Conservation (phyloP, 2,888 invertebrate genomes). For the Seladonia tumulorum region DNA sequence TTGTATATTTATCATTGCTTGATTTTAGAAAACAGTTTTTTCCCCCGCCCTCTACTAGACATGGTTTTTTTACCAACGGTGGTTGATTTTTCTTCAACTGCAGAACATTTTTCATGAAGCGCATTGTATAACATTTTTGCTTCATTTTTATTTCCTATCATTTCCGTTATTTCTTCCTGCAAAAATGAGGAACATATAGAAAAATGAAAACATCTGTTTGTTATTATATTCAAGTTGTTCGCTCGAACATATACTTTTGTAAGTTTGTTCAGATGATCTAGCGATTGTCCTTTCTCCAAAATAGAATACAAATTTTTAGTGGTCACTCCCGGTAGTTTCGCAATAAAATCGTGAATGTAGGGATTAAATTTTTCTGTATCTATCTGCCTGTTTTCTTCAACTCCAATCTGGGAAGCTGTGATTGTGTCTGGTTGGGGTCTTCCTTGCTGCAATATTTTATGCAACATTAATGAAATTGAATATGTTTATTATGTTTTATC, state of each 20-base stretch:
- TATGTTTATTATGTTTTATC: neutral
- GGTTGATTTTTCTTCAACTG: conserved; percentile 83
- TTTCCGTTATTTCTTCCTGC: conserved; percentile 89
- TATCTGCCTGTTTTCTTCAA: conserved; percentile 86
- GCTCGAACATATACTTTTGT: conserved; percentile 84
- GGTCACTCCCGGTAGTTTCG: conserved; percentile 94
- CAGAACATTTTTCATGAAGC: conserved; percentile 88
- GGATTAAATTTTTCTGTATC: conserved; percentile 89
- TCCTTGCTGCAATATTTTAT: conserved; percentile 87
- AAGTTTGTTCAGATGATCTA: conserved; percentile 88
- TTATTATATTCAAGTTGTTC: neutral
- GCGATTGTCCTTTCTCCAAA: conserved; percentile 89
- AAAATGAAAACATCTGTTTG: neutral
- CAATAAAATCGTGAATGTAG: conserved; percentile 91
- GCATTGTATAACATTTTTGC: conserved; percentile 89
- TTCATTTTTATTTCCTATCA: conserved; percentile 90
- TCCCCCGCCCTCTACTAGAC: conserved; percentile 77
- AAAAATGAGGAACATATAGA: conserved; percentile 5
- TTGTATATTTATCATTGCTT: conserved; percentile 53
- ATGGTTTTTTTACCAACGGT: conserved; percentile 31
- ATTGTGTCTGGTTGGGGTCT: conserved; percentile 92
- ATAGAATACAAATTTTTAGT: conserved; percentile 93
- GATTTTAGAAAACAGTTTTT: conserved; percentile 76
- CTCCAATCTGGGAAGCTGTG: conserved; percentile 90
- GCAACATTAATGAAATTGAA: conserved; percentile 12